phyloP scores from a whole-genome alignment of 1,140 invertebrate genomes.

The Octopus sinensis region DNA sequence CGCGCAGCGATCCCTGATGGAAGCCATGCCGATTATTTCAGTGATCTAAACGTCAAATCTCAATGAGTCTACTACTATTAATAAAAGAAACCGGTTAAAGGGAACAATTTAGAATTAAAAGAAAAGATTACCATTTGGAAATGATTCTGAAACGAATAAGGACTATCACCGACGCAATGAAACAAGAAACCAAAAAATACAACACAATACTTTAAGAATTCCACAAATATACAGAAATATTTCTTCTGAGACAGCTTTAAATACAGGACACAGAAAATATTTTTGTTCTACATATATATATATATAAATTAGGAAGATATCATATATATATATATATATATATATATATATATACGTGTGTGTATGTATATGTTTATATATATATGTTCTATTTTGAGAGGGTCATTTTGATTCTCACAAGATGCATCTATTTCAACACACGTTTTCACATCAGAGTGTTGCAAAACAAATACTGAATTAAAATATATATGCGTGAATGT shows the following conservation, averaged over 20 bases:
- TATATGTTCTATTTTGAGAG: neutral
- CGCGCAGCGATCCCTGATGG: neutral
- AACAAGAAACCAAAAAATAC: neutral
- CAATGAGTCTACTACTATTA: neutral
- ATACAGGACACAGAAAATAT: neutral
- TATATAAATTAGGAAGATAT: neutral
- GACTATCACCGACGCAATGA: neutral
- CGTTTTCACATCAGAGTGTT: too few relatives aligned
- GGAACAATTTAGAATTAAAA: neutral
- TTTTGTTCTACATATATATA: neutral
- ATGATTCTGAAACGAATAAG: neutral
- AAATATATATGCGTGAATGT: neutral
- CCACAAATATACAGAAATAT: neutral
- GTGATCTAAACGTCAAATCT: neutral
- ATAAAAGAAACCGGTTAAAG: neutral
- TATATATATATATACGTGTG: conserved; percentile 5
- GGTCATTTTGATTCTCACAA: too few relatives aligned
- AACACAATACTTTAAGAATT: neutral
- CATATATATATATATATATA: neutral
- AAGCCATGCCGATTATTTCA: neutral
- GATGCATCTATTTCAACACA: too few relatives aligned
- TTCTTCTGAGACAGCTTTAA: neutral
- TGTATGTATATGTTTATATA: too few relatives aligned
- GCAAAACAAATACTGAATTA: too few relatives aligned
- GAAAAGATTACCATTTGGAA: too few relatives aligned